A percentile compares a stretch with the other conserved stretches of the same genome.
Evolutionary conservation across 1,140 invertebrate species (phyloP).

Genomic region (Drosophila lacertosa): DNA sequence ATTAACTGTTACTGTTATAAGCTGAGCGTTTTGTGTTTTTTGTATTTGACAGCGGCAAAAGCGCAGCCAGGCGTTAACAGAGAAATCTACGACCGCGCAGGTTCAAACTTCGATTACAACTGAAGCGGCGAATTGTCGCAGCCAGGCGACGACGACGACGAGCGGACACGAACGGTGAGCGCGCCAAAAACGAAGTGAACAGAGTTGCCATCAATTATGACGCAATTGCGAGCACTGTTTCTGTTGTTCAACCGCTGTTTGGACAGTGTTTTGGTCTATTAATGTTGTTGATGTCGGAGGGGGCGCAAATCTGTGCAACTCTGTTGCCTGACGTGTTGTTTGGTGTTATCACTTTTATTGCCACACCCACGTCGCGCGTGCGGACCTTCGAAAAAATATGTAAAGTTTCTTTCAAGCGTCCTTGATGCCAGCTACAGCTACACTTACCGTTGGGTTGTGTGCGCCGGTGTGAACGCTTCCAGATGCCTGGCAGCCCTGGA

Average conservation of each 20-base stretch:
- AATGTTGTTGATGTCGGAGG: not conserved
- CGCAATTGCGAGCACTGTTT: slow-evolving; percentile 9
- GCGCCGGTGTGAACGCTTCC: slow-evolving; percentile 30
- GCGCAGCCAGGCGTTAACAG: slow-evolving; percentile 23
- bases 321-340: slow-evolving; percentile 21
- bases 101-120: slow-evolving; percentile 56
- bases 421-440: slow-evolving; percentile 1
- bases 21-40: slow-evolving; percentile 6
- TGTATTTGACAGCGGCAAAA: slow-evolving; percentile 6
- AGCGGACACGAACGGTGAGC: slow-evolving; percentile 27
- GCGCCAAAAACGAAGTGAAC: slow-evolving; percentile 49
- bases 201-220: slow-evolving; percentile 36
- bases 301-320: slow-evolving; percentile 23
- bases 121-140: slow-evolving; percentile 59
- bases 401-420: not conserved
- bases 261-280: not conserved
- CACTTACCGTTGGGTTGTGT: not conserved
- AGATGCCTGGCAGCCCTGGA: slow-evolving; percentile 26
- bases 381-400: slow-evolving; percentile 20
- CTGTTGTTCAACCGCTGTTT: slow-evolving; percentile 14
- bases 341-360: slow-evolving; percentile 15
- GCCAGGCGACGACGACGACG: slow-evolving; percentile 6
- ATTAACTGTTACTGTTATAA: not conserved
- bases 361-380: not conserved
- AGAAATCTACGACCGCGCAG: slow-evolving; percentile 44